A percentile compares a stretch with the other conserved stretches of the same genome.
Conservation (phyloP, 2,113 vertebrate genomes). For the Solea senegalensis region DNA sequence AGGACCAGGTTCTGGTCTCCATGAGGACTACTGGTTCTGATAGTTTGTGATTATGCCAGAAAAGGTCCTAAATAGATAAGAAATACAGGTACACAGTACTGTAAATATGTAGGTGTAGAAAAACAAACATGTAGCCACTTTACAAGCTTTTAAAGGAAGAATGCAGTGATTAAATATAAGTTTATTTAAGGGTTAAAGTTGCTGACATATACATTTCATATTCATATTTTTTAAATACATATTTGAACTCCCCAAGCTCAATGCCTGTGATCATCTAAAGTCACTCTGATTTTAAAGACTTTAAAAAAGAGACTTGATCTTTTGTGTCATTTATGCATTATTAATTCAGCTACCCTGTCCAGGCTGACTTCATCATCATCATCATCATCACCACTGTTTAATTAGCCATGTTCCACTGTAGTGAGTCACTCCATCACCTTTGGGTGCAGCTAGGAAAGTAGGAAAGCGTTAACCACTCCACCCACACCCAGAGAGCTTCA, state of each 20-base stretch:
- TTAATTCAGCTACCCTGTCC: background rate
- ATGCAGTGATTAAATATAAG: too few relatives aligned
- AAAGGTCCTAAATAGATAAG: too few relatives aligned
- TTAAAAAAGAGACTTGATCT: background rate
- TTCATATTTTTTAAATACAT: too few relatives aligned
- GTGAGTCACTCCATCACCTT: slow-evolving; percentile 56
- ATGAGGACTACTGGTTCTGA: too few relatives aligned
- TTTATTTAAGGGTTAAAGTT: background rate
- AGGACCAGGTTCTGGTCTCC: too few relatives aligned
- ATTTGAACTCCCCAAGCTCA: background rate
- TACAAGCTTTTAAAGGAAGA: background rate
- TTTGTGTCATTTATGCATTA: background rate
- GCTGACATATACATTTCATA: background rate
- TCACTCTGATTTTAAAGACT: background rate
- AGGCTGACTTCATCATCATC: background rate
- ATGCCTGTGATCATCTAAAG: background rate
- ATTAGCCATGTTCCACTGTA: slow-evolving; percentile 12
- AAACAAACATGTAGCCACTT: background rate
- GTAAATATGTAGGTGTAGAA: background rate
- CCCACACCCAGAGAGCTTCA: slow-evolving; percentile 11
- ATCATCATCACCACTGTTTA: background rate
- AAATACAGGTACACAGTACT: too few relatives aligned
- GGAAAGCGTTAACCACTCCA: slow-evolving; percentile 39
- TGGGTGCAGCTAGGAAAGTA: slow-evolving; percentile 51
- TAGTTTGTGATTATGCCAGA: too few relatives aligned